Conservation (phyloP, 53 echinoderm and acorn worm species). For the Henricia sp. region DNA sequence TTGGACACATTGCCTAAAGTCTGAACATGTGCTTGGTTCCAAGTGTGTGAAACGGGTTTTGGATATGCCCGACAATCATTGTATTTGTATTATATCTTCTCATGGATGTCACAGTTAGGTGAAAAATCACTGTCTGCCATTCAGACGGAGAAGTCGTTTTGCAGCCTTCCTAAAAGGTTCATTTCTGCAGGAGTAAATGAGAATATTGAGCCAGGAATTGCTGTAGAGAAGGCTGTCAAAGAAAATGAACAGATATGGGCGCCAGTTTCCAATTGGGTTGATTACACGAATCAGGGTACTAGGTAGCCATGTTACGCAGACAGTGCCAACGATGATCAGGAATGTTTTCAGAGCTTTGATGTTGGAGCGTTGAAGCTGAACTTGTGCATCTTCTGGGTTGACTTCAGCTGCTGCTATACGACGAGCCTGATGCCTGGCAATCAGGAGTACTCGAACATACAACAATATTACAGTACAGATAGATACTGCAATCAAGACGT, state of each 20-base stretch:
- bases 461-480: neutral
- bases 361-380: slow-evolving; percentile 23
- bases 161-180: slow-evolving; percentile 4
- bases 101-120: no score
- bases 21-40: no score
- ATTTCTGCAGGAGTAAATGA: slow-evolving; percentile 2
- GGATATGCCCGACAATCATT: no score
- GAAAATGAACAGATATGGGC: no score
- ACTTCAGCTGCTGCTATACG: slow-evolving; percentile 36
- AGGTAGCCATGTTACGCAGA: neutral
- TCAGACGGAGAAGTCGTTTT: neutral
- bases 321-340: slow-evolving; percentile 9
- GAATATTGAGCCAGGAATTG: slow-evolving; percentile 19
- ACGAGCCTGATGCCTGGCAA: slow-evolving; percentile 27
- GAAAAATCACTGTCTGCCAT: no score
- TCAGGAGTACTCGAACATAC: neutral
- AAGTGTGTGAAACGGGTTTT: no score
- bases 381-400: slow-evolving; percentile 18
- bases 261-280: no score
- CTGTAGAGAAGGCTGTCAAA: neutral
- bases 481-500: neutral
- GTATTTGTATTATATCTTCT: no score
- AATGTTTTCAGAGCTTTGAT: slow-evolving; percentile 21
- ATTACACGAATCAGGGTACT: neutral
- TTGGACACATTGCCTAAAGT: no score